Percentiles rank a stretch among this genome's conserved stretches.
These are phyloP conservation scores for Phrixothrix hirtus DNA, from an alignment of 2,888 invertebrate genomes.

Conservation along the genomic window DNA sequence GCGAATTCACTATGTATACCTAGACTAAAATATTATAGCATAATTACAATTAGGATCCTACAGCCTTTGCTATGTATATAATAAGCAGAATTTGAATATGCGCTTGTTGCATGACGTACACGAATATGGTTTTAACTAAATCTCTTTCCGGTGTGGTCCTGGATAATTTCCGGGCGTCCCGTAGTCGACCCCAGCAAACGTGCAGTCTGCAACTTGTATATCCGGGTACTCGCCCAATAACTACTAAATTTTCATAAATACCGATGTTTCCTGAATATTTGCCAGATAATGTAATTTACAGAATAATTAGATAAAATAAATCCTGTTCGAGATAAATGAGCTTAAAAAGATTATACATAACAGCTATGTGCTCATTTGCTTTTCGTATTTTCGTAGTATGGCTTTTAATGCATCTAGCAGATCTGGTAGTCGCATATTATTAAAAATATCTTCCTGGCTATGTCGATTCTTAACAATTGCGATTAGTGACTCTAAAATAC, in stretches of 20 bases:
- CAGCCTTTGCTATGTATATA: no score
- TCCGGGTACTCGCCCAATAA: conserved; percentile 11
- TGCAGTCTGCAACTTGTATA: conserved; percentile 12
- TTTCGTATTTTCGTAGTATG: conserved; percentile 25
- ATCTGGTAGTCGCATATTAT: conserved; percentile 20
- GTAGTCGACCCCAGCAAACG: conserved; percentile 4
- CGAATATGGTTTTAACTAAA: conserved; percentile 18
- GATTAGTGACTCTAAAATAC: conserved; percentile 26
- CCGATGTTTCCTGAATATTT: conserved; percentile 17
- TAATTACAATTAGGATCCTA: no score
- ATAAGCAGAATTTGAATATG: conserved; percentile 1
- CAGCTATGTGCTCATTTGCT: no score
- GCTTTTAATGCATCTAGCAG: conserved; percentile 28
- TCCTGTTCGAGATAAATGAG: no score
- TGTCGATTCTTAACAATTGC: conserved; percentile 16
- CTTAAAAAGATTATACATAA: no score
- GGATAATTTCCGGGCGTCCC: conserved; percentile 17
- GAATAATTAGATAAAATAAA: conserved; percentile 10
- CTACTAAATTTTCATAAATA: conserved; percentile 19
- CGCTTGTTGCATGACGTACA: conserved; percentile 6
- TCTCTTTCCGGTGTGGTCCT: conserved; percentile 16
- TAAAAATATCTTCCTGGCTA: conserved; percentile 16
- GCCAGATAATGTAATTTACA: conserved; percentile 6
- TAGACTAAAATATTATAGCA: no score
- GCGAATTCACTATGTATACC: no score